Base-by-base conservation (phyloP, 2,797 vertebrate genomes). In the Muscicapa striata region DNA sequence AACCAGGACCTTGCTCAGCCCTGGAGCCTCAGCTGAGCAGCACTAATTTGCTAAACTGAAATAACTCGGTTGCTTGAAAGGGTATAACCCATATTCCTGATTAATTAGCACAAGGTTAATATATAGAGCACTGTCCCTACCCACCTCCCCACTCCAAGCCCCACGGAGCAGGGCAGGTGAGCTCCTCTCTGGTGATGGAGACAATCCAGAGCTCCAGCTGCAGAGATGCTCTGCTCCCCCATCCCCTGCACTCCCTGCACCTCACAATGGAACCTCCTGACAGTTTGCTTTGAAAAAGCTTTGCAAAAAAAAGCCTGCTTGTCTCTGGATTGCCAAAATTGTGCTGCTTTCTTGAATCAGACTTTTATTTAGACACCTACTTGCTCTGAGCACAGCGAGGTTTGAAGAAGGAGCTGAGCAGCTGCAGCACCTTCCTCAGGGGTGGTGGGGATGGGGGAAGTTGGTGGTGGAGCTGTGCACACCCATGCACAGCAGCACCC, bases 31-130 rank as follows among this genome's bases (percentile, higher is more conserved):
- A 87, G 80, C 80, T 88, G 91, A 95, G 87, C 87, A 87, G 91
- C 91, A 80, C 68, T 59, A 74, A 89, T 94, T 89, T 91, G 38
- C 75, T 74, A 46, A 83, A 83, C 78, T 3, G 4, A 96, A 95
- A 95, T 89, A 85, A 88, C 76, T 84, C 54, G 0, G 0, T 6
- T 57, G 76, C 36, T 93, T 59, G 82, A 86, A 93, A 91, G 27
- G 73, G 24, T 61, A 72, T 75, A 93, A 96, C 91, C 94, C 83
- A 74, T 63, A 88, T 93, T 87, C 79, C 69, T 22, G 51, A 68
- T 49, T 95, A 95, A 95, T 93, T 94, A 94, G 92, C 75, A 73
- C 84, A 92, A 94, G 96, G 92, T 91, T 89, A 94, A 89, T 72
- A 54, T 10, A 2, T 3, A 62, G 72, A 6, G 36, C 81, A 87